Conservation (phyloP, 2,888 invertebrate species). For the Pharmacophagus antenor region DNA sequence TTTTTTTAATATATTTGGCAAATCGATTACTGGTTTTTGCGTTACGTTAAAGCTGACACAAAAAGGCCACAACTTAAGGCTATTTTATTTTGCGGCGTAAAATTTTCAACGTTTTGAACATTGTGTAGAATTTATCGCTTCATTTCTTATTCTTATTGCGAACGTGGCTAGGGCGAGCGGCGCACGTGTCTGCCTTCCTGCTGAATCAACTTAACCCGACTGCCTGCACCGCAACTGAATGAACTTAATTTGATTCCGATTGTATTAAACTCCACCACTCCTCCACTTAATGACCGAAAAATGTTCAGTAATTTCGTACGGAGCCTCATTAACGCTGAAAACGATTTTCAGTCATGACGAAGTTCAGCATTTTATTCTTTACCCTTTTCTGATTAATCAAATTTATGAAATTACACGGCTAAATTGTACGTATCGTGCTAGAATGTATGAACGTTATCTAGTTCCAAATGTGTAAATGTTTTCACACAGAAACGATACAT, state of each 20-base stretch:
- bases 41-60: neutral
- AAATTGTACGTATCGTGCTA: neutral
- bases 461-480: conserved; percentile 32
- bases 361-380: conserved; percentile 32
- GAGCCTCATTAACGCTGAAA: conserved; percentile 30
- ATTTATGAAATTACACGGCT: neutral
- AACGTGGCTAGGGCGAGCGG: conserved; percentile 42
- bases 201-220: conserved; percentile 72
- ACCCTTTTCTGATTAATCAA: conserved; percentile 1
- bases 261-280: conserved; percentile 72
- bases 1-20: neutral
- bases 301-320: conserved; percentile 40
- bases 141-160: conserved; percentile 63
- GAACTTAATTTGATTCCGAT: conserved; percentile 78
- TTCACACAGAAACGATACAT: conserved; percentile 60
- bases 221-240: conserved; percentile 69
- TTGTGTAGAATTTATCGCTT: conserved; percentile 49
- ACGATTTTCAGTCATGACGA: conserved; percentile 21
- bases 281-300: conserved; percentile 70
- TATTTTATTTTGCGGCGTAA: conserved; percentile 20
- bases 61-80: neutral
- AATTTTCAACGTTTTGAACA: conserved; percentile 33
- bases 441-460: neutral
- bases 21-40: neutral
- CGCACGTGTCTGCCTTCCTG: conserved; percentile 61